Conservation (phyloP, 2,113 vertebrate species). For the Pseudopodoces humilis region DNA sequence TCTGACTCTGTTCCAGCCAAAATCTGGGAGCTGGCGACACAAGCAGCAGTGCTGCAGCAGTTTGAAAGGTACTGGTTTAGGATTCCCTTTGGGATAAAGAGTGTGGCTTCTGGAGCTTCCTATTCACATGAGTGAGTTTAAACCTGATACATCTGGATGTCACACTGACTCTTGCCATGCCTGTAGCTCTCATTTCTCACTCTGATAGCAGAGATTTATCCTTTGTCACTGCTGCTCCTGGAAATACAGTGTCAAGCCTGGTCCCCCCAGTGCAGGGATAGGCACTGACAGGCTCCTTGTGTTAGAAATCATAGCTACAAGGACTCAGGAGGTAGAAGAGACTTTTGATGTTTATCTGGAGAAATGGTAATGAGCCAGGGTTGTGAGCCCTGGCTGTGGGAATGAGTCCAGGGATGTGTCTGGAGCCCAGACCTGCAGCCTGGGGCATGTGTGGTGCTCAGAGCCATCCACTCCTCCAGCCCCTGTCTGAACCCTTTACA, state of each 20-base stretch:
- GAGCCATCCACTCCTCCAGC: not conserved
- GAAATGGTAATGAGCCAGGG: not conserved
- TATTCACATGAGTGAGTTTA: not conserved
- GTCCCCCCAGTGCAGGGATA: too few relatives aligned
- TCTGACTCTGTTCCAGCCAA: not conserved
- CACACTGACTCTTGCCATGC: not conserved
- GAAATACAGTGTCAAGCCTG: not conserved
- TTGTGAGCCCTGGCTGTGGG: not conserved
- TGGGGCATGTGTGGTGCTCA: accelerated
- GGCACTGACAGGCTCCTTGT: not conserved
- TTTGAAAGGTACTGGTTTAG: not conserved
- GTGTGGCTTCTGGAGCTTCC: not conserved
- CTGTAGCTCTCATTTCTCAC: not conserved
- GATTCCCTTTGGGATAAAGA: not conserved
- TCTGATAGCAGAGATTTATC: not conserved
- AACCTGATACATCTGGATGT: not conserved
- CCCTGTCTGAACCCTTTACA: not conserved
- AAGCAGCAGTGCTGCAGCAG: not conserved
- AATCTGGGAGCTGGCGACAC: not conserved
- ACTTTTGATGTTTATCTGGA: not conserved
- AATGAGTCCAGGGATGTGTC: not conserved
- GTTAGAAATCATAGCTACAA: not conserved
- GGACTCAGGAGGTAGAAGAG: not conserved
- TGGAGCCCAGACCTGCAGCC: not conserved
- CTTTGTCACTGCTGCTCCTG: not conserved